These are phyloP conservation scores for Phenacoccus solenopsis DNA, from an alignment of 1,140 invertebrate species.

Conservation along the genomic window DNA sequence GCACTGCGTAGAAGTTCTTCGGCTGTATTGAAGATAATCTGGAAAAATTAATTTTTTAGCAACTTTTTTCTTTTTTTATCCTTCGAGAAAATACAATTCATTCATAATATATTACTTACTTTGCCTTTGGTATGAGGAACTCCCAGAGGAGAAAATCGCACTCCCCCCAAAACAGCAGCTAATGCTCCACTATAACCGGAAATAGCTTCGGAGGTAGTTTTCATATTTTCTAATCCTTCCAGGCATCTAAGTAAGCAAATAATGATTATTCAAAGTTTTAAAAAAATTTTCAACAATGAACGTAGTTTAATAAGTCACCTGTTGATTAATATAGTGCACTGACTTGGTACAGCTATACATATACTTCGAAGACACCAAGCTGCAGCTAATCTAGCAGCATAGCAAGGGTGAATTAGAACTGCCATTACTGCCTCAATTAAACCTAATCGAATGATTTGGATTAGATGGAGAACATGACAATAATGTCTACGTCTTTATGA, in stretches of 20 bases:
- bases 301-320: slow-evolving; percentile 32
- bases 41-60: slow-evolving; percentile 25
- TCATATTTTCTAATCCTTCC: slow-evolving; percentile 72
- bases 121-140: slow-evolving; percentile 94
- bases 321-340: slow-evolving; percentile 86
- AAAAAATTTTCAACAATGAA: slow-evolving; percentile 10
- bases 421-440: slow-evolving; percentile 51
- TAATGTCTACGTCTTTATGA: too few species aligned
- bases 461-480: background rate
- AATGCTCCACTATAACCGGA: slow-evolving; percentile 86
- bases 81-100: background rate
- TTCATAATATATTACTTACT: slow-evolving; percentile 36
- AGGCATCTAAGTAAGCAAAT: slow-evolving; percentile 43
- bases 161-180: slow-evolving; percentile 83
- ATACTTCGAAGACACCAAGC: slow-evolving; percentile 90
- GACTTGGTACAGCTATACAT: slow-evolving; percentile 82
- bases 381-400: slow-evolving; percentile 77
- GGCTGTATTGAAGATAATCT: slow-evolving; percentile 88
- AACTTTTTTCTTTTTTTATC: slow-evolving; percentile 16
- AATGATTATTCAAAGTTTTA: background rate
- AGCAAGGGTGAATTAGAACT: slow-evolving; percentile 83
- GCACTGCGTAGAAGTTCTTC: slow-evolving; percentile 93
- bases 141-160: slow-evolving; percentile 78
- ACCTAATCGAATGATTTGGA: slow-evolving; percentile 25
- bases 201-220: slow-evolving; percentile 86